Evolutionary conservation across 2,113 vertebrate genomes (phyloP).

Genomic region (Corythaixoides concolor): DNA sequence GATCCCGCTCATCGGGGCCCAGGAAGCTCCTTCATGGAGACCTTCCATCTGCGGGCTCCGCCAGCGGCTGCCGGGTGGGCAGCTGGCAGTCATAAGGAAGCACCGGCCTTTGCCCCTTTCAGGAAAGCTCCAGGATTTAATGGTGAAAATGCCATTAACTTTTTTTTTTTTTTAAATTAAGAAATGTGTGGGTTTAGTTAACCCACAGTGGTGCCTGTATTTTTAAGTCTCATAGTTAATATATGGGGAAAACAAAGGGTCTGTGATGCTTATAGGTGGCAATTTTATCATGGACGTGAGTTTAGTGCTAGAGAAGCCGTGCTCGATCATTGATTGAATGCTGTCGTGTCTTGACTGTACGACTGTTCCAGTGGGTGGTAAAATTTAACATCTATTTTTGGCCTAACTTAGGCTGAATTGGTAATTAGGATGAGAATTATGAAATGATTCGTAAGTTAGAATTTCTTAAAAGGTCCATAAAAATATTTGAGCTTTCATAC

Average conservation of each 20-base stretch:
- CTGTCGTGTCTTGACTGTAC: fast-evolving
- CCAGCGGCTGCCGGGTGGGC: background rate
- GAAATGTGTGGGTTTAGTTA: background rate
- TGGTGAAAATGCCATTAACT: background rate
- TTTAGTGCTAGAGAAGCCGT: background rate
- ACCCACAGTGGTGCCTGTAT: too few species aligned
- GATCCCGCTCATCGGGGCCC: fast-evolving
- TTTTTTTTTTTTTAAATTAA: background rate
- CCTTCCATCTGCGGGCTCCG: fast-evolving
- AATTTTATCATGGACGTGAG: fast-evolving
- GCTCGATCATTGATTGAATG: background rate
- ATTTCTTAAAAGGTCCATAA: background rate
- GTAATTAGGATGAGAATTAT: background rate
- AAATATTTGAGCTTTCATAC: background rate
- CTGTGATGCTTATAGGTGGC: background rate
- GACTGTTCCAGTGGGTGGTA: background rate
- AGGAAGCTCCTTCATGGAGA: fast-evolving
- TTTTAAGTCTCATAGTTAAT: background rate
- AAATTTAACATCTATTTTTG: background rate
- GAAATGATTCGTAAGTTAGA: fast-evolving
- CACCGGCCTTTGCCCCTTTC: background rate
- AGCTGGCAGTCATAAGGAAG: background rate
- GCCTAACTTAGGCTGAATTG: background rate
- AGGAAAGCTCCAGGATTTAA: background rate
- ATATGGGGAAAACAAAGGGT: background rate